Evolutionary conservation across 1,140 invertebrate genomes (phyloP).

Genomic region (Calliopsis andreniformis): DNA sequence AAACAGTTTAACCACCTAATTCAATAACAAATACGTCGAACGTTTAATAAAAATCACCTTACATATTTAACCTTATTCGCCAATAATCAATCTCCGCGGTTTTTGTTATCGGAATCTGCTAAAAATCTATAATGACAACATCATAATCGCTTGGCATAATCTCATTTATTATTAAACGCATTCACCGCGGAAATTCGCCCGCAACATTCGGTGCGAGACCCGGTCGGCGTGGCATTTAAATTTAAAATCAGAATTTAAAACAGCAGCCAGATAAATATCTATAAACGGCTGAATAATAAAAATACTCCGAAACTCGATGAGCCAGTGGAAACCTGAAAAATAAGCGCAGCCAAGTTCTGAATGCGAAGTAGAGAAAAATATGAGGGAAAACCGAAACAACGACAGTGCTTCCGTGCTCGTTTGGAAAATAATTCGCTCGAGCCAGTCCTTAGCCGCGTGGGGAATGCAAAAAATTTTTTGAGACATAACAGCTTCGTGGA

Average conservation of each 20-base stretch:
- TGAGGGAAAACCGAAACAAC: background rate
- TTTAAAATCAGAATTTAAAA: conserved; percentile 25
- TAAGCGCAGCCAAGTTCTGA: background rate
- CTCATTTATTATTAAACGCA: conserved; percentile 9
- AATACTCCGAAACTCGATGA: background rate
- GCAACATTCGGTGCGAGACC: background rate
- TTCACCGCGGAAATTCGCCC: background rate
- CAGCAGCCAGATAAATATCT: conserved; percentile 11
- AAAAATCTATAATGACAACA: conserved; percentile 9
- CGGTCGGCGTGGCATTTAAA: background rate
- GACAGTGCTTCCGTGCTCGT: background rate
- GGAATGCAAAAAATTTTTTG: too few species aligned
- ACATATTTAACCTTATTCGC: conserved; percentile 10
- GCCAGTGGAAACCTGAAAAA: background rate
- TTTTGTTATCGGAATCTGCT: conserved; percentile 15
- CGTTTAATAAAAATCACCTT: background rate
- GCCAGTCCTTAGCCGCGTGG: background rate
- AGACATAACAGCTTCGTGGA: background rate
- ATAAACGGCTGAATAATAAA: conserved; percentile 26
- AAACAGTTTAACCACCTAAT: too few species aligned
- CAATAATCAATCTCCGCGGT: conserved; percentile 18
- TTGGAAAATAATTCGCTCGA: conserved; percentile 1
- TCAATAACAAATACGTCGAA: too few species aligned
- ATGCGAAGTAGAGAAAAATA: background rate
- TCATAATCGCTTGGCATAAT: conserved; percentile 18